Evolutionary conservation across 2,888 invertebrate genomes (phyloP).

Genomic region (Ctenicera cuprea): DNA sequence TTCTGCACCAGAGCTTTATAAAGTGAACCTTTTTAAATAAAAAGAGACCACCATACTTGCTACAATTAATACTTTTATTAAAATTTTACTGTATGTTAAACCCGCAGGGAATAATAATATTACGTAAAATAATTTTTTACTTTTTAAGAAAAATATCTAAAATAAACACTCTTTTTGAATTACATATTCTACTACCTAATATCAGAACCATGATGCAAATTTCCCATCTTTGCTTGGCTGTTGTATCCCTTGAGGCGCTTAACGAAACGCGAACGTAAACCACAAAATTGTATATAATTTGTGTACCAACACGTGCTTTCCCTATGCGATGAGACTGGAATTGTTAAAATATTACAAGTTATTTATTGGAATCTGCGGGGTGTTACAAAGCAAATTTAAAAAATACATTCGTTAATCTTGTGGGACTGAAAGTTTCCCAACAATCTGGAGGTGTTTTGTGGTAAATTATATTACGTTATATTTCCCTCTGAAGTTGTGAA

Average conservation of each 20-base stretch:
- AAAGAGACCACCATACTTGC: neutral
- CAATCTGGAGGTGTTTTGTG: constrained; percentile 2
- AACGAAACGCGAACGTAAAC: constrained; percentile 3
- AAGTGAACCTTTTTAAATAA: constrained; percentile 9
- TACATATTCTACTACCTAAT: neutral
- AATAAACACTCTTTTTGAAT: neutral
- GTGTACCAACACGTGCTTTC: constrained; percentile 15
- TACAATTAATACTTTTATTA: neutral
- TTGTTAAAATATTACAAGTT: constrained; percentile 22
- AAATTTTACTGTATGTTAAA: neutral
- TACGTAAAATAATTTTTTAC: neutral
- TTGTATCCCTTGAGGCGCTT: neutral
- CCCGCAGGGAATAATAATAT: neutral
- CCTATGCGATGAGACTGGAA: neutral
- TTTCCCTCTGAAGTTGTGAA: neutral
- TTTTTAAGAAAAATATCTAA: too few species aligned
- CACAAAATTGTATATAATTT: constrained; percentile 28
- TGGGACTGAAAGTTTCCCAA: neutral
- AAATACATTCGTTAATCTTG: constrained; percentile 4
- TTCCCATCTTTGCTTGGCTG: constrained; percentile 16
- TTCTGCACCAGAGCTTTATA: constrained; percentile 9
- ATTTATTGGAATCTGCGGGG: constrained; percentile 21
- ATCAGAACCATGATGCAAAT: neutral
- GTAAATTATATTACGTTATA: neutral
- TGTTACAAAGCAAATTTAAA: constrained; percentile 7